Conservation (phyloP, 30 jellyfish, hydroid and myxozoan species). For the Turritopsis dohrnii region DNA sequence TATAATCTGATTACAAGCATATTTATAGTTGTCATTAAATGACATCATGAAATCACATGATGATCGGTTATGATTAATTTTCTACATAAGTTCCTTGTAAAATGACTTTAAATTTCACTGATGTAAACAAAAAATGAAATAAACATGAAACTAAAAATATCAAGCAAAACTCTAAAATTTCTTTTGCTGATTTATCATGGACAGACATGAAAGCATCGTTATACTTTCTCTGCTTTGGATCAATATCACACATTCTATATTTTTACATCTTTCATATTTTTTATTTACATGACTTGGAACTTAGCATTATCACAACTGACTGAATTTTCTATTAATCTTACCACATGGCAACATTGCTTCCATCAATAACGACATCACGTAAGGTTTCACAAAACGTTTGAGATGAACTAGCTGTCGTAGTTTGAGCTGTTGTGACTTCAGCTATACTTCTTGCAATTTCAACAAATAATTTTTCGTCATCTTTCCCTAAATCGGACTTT, state of each 20-base stretch:
- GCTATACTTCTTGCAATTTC: constrained; percentile 21
- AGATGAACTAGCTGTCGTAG: neutral
- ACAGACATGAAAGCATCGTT: too few relatives aligned
- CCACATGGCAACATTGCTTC: constrained; percentile 98
- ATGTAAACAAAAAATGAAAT: too few relatives aligned
- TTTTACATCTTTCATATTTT: too few relatives aligned
- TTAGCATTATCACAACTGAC: neutral
- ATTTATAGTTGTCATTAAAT: neutral
- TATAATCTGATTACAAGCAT: neutral
- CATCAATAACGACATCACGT: constrained; percentile 80
- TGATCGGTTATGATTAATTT: neutral
- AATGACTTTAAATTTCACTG: neutral
- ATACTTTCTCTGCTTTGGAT: too few relatives aligned
- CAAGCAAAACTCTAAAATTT: too few relatives aligned
- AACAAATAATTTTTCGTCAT: constrained; percentile 1
- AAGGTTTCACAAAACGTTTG: neutral
- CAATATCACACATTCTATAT: too few relatives aligned
- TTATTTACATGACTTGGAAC: neutral
- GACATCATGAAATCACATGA: constrained; percentile 4
- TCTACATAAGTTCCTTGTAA: neutral
- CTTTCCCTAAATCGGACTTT: neutral
- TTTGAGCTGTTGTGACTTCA: constrained; percentile 24
- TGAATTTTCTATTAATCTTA: neutral
- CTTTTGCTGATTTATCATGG: too few relatives aligned
- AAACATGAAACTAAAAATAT: too few relatives aligned